These are phyloP conservation scores for Nasua narica DNA, from an alignment of 2,797 vertebrate genomes.

Conservation along the genomic window DNA sequence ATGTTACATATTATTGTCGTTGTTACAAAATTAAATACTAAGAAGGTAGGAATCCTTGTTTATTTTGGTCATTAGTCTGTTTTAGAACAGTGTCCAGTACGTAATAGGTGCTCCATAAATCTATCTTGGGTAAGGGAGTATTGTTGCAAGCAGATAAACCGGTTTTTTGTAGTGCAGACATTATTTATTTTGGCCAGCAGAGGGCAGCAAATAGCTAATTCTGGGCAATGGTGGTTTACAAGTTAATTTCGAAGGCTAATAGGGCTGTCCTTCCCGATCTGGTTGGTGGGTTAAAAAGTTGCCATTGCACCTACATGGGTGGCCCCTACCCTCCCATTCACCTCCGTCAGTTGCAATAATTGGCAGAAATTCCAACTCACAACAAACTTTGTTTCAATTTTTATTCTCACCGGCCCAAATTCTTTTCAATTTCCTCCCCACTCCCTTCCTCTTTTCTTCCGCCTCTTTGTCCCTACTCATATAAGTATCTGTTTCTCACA, in stretches of 20 bases:
- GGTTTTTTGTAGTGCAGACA: not conserved
- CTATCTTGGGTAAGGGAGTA: not conserved
- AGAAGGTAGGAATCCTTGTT: not conserved
- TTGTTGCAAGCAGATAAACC: not conserved
- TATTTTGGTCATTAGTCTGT: not conserved
- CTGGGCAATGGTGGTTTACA: not conserved
- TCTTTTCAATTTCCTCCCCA: not conserved
- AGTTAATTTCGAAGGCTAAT: not conserved
- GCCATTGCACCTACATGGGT: not conserved
- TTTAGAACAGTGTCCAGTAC: not conserved
- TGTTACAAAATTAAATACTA: not conserved
- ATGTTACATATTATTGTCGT: not conserved
- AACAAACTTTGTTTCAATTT: not conserved
- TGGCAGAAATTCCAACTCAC: not conserved
- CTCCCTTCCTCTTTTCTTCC: not conserved
- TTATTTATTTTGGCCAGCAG: constrained; percentile 45
- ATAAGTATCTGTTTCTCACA: not conserved
- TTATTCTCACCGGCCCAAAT: not conserved
- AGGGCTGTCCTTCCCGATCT: not conserved
- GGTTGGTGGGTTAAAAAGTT: not conserved
- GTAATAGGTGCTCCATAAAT: not conserved
- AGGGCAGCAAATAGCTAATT: constrained; percentile 48
- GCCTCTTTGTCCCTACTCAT: not conserved
- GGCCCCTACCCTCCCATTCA: not conserved
- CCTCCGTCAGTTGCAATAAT: not conserved